Evolutionary conservation across 2,888 invertebrate genomes (phyloP).

Genomic region (Drosophila longiperda): DNA sequence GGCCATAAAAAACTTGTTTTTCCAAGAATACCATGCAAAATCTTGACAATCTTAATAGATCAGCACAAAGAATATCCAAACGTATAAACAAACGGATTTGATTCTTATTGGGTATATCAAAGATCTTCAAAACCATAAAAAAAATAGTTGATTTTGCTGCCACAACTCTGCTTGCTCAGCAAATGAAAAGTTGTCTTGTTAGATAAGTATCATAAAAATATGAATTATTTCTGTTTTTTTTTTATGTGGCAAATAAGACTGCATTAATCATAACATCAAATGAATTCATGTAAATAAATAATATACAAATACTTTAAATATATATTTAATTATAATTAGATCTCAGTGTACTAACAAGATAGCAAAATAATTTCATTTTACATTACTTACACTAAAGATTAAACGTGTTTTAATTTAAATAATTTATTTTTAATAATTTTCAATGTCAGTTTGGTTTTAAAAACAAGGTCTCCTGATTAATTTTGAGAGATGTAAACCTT

Average conservation of each 20-base stretch:
- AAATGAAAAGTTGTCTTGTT: neutral
- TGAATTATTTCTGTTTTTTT: neutral
- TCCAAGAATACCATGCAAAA: conserved; percentile 28
- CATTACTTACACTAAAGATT: neutral
- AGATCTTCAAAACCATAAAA: conserved; percentile 6
- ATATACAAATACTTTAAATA: neutral
- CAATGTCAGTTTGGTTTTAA: conserved; percentile 10
- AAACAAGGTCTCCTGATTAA: neutral
- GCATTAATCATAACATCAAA: neutral
- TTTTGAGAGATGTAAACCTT: conserved; percentile 41
- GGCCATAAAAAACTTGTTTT: conserved; percentile 38
- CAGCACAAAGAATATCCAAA: conserved; percentile 28
- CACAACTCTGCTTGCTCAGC: conserved; percentile 6
- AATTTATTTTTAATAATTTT: neutral
- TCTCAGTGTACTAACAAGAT: neutral
- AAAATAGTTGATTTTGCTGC: neutral
- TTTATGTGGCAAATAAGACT: neutral
- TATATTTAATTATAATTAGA: neutral
- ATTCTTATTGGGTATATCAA: conserved; percentile 17
- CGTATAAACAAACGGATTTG: conserved; percentile 36
- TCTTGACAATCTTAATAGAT: conserved; percentile 42
- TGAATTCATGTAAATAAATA: neutral
- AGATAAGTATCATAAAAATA: neutral
- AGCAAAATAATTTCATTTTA: neutral
- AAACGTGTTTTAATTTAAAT: conserved; percentile 13